Evolutionary conservation across 1,140 invertebrate species (phyloP), one percentile per base, ranked within the genome.

Genomic region (Leguminivora glycinivorella): DNA sequence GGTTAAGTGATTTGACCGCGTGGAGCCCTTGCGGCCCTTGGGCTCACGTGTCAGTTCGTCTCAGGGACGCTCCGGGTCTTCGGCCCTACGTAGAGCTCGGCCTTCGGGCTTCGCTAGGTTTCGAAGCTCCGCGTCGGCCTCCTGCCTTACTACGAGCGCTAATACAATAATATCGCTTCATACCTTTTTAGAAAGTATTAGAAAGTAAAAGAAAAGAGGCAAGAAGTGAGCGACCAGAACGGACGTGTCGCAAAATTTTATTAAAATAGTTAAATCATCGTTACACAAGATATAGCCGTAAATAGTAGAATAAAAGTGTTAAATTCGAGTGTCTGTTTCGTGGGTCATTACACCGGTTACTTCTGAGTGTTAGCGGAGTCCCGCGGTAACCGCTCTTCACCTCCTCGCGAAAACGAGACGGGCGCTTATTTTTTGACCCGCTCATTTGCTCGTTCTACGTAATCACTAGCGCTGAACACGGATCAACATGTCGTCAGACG

Each of bases 151-250:
- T n/a, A n/a, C n/a, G n/a, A n/a, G n/a, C n/a, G n/a, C n/a, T n/a
- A n/a, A n/a, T n/a, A n/a, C n/a, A n/a, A n/a, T n/a, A n/a, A n/a
- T n/a, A n/a, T n/a, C n/a, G n/a, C n/a, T n/a, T n/a, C n/a, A n/a
- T n/a, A n/a, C n/a, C n/a, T n/a, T n/a, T n/a, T n/a, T n/a, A n/a
- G n/a, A n/a, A n/a, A n/a, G n/a, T n/a, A n/a, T n/a, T n/a, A n/a
- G n/a, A n/a, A n/a, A n/a, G n/a, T n/a, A n/a, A n/a, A n/a, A n/a
- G n/a, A n/a, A n/a, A n/a, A 98, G 70, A 95, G 97, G 81, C 98
- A 97, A 0, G 94, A 29, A 29, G 26, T 29, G 40, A 43, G 40
- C 40, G n/a, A 43, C n/a, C 40, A 43, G 40, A 43, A 10, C 40
- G 2, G 26, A 43, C 40, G 40, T 43, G 40, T 43, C n/a, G 40